Conservation (phyloP, 2,113 vertebrate genomes). For the Leptobrachium ailaonicum region DNA sequence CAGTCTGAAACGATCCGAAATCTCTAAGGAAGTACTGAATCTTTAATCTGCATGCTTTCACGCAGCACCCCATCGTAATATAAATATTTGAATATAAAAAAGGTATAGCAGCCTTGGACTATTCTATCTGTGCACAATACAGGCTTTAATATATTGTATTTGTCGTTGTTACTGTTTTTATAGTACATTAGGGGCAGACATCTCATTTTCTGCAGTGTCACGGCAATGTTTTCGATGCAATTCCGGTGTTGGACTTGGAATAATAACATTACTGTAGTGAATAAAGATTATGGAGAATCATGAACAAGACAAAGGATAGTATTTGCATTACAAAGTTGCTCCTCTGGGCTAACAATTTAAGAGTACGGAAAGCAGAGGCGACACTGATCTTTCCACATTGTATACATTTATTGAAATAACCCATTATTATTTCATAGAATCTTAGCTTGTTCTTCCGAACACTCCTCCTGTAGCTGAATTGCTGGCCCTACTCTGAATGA, state of each 20-base stretch:
- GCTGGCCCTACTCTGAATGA: not conserved
- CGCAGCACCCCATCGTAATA: no score
- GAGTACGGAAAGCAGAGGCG: not conserved
- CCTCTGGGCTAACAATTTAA: not conserved
- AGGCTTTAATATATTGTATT: not conserved
- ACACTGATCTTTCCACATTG: no score
- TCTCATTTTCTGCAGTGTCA: not conserved
- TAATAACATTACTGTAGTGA: slow-evolving; percentile 4
- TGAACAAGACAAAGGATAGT: not conserved
- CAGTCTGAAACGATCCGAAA: no score
- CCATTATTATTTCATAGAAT: slow-evolving; percentile 9
- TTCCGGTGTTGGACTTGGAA: not conserved
- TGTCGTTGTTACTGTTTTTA: not conserved
- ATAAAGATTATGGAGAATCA: not conserved
- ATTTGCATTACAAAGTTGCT: slow-evolving; percentile 18
- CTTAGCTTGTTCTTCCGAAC: slow-evolving; percentile 15
- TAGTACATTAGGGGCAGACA: not conserved
- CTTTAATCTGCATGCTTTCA: no score
- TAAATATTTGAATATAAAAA: not conserved
- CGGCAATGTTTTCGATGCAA: not conserved
- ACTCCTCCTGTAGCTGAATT: not conserved
- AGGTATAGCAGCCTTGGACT: not conserved
- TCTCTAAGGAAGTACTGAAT: no score
- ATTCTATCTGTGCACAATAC: no score
- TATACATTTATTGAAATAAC: slow-evolving; percentile 17